Evolutionary conservation across 2,888 invertebrate genomes (phyloP).

Genomic region (Anagyrus pseudococci): DNA sequence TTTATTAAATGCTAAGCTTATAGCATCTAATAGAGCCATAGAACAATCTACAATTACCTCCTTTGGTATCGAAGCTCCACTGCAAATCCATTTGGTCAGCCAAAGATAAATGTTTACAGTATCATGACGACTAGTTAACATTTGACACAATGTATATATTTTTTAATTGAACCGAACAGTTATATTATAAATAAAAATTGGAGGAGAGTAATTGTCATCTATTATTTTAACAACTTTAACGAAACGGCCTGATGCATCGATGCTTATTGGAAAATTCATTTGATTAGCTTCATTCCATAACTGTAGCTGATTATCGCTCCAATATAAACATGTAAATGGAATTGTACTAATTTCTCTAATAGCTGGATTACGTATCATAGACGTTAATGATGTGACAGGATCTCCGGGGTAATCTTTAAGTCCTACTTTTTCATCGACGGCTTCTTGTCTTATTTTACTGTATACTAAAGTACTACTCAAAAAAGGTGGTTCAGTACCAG

Average conservation of each 20-base stretch:
- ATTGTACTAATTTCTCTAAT: background rate
- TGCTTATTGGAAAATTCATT: background rate
- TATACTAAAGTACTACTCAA: background rate
- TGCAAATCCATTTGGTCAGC: background rate
- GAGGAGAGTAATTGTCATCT: background rate
- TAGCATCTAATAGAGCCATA: background rate
- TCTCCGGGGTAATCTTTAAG: constrained; percentile 1
- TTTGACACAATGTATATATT: background rate
- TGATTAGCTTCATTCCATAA: background rate
- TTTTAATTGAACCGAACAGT: background rate
- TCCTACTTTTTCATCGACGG: background rate
- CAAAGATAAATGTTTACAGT: background rate
- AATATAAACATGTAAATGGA: background rate
- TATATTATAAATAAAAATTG: background rate
- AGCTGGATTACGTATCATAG: constrained; percentile 2
- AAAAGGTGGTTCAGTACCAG: background rate
- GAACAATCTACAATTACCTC: background rate
- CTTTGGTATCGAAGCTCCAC: background rate
- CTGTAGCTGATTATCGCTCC: constrained; percentile 6
- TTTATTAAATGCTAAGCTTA: background rate
- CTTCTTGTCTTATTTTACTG: background rate
- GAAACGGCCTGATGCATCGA: constrained; percentile 8
- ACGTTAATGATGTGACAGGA: background rate
- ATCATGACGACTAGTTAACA: constrained; percentile 1
- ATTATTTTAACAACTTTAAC: background rate